phyloP scores from a whole-genome alignment of 2,113 vertebrate species.

The Nannospalax galili region DNA sequence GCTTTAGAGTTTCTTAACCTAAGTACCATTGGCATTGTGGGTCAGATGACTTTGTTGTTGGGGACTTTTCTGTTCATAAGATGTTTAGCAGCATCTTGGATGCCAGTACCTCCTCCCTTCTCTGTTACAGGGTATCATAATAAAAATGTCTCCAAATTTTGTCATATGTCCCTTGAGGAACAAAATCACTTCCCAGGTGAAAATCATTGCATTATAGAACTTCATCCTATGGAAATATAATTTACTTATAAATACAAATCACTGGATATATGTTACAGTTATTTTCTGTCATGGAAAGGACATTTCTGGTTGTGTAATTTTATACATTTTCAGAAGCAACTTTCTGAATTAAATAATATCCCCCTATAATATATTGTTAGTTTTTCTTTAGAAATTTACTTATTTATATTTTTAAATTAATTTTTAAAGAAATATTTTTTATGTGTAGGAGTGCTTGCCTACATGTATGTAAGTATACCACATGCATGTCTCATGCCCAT shows the following conservation, averaged over 20 bases:
- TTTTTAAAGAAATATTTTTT: neutral
- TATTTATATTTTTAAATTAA: neutral
- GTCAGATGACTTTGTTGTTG: neutral
- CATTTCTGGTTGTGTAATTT: conserved; percentile 4
- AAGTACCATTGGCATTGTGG: neutral
- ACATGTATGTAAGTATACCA: neutral
- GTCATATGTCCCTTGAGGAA: neutral
- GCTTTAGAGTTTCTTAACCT: neutral
- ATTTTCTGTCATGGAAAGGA: neutral
- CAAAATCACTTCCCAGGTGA: neutral
- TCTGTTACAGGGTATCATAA: neutral
- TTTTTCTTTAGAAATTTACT: neutral
- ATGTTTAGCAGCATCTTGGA: neutral
- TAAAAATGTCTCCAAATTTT: neutral
- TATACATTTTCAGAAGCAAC: conserved; percentile 14
- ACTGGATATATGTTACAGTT: neutral
- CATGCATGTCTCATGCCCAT: neutral
- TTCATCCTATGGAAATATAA: neutral
- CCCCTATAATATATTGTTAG: neutral
- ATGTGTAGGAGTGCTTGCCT: neutral
- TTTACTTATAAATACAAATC: conserved; percentile 9
- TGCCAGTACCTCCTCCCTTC: neutral
- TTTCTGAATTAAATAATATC: conserved; percentile 44
- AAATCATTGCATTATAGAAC: neutral
- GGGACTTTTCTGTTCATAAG: neutral